Conservation (phyloP, 1,140 invertebrate species). For the Camponotus vicinus region DNA sequence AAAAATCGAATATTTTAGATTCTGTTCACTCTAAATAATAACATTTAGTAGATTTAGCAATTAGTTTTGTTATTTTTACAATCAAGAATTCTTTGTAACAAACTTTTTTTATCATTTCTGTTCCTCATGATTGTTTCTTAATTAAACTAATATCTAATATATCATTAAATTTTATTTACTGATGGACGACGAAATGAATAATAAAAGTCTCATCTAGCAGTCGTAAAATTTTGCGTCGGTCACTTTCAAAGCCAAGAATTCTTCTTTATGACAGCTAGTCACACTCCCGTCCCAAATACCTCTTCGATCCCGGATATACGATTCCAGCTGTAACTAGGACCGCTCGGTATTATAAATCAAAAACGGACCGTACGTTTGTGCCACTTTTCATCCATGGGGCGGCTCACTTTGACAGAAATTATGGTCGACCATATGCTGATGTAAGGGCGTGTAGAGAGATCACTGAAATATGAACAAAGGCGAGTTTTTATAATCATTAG, state of each 20-base stretch:
- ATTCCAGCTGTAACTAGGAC: constrained; percentile 57
- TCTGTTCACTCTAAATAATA: not conserved
- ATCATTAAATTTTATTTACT: not conserved
- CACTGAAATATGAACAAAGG: constrained; percentile 41
- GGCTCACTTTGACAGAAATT: constrained; percentile 49
- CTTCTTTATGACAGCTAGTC: constrained; percentile 51
- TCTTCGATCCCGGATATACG: constrained; percentile 51
- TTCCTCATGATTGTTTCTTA: not conserved
- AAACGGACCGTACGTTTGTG: constrained; percentile 49
- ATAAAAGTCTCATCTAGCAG: constrained; percentile 54
- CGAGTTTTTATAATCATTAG: constrained; percentile 25
- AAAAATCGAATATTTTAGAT: not conserved
- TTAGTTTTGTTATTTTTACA: not conserved
- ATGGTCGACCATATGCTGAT: constrained; percentile 38
- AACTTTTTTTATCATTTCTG: not conserved
- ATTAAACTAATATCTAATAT: constrained; percentile 3
- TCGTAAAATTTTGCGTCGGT: constrained; percentile 48
- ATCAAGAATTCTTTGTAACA: not conserved
- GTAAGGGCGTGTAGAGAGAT: constrained; percentile 19
- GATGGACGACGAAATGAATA: constrained; percentile 10
- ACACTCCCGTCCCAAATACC: constrained; percentile 53
- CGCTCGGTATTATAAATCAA: constrained; percentile 63
- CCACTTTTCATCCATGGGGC: constrained; percentile 35
- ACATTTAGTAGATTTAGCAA: not conserved
- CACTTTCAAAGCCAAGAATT: constrained; percentile 68